Conservation (phyloP, 2,113 vertebrate genomes). For the Alces alces region DNA sequence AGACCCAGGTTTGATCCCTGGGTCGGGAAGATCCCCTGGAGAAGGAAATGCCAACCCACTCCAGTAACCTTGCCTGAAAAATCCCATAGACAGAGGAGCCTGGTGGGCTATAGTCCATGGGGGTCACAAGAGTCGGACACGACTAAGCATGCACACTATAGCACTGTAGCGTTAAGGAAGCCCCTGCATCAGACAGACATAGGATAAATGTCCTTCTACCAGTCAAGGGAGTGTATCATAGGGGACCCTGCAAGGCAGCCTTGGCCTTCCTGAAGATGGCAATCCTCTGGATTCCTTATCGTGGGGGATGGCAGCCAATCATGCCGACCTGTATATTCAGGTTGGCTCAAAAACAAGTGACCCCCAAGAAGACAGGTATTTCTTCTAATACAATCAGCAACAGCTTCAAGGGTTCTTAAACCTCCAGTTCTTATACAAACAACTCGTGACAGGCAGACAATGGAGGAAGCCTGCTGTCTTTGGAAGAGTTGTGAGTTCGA, state of each 20-base stretch:
- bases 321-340: background rate
- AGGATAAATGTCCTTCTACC: background rate
- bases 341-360: constrained; percentile 9
- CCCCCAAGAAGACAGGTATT: background rate
- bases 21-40: background rate
- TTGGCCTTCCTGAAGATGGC: background rate
- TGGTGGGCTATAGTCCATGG: background rate
- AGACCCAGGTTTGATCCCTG: background rate
- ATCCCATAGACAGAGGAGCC: background rate
- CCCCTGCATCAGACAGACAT: background rate
- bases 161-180: background rate
- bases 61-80: background rate
- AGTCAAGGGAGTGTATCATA: background rate
- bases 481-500: background rate
- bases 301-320: background rate
- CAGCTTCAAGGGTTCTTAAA: background rate
- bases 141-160: fast-evolving
- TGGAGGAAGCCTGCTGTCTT: background rate
- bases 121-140: background rate
- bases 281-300: background rate
- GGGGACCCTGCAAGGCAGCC: background rate
- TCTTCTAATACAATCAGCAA: background rate
- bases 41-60: background rate
- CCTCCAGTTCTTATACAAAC: background rate
- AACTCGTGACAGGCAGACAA: background rate